Evolutionary conservation across 2,113 vertebrate species (phyloP), one percentile per base, ranked within the genome.

Genomic region (Callocephalon fimbriatum): DNA sequence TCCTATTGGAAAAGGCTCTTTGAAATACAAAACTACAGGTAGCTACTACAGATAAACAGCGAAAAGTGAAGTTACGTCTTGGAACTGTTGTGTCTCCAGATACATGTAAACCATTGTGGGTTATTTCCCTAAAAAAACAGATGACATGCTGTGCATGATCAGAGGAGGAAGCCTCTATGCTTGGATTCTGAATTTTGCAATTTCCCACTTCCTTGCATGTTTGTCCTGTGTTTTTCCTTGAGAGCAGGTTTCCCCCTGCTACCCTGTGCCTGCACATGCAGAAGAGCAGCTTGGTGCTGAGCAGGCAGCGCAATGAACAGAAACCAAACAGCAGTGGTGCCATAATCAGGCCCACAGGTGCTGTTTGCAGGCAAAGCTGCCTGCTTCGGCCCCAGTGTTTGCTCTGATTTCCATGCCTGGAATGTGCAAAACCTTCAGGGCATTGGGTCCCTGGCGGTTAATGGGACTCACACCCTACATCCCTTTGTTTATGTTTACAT

Each of bases 381-480:
- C 10, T 44, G 31, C 19, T 59, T 40, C 70, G 45, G 83, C 21
- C 27, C 8, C 8, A 4, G 7, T 1, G 10, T 61, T 66, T 71
- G 26, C 31, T 83, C 19, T 9, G 2, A 4, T 76, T 80, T 71
- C 77, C 31, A 21, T 23, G 11, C 12, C 84, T 20, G 32, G 44
- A 94, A 32, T 44, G 17, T 5, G 15, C 10, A 61, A 84, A 82
- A n/a, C 23, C 22, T 37, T 21, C 48, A 61, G 35, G 25, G 9
- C 1, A 0, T 6, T 50, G 25, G 10, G 22, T 19, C 14, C 13
- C 12, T 1, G 0, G 54, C 31, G 11, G 2, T 32, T 72, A 31
- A 29, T 0, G 0, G 26, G 19, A 53, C 25, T 71, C 15, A 37
- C 45, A 38, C 78, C 32, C 25, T 38, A 91, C 9, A 51, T 48